phyloP scores from a whole-genome alignment of 2,797 vertebrate species.

The Otolemur crassicaudatus region DNA sequence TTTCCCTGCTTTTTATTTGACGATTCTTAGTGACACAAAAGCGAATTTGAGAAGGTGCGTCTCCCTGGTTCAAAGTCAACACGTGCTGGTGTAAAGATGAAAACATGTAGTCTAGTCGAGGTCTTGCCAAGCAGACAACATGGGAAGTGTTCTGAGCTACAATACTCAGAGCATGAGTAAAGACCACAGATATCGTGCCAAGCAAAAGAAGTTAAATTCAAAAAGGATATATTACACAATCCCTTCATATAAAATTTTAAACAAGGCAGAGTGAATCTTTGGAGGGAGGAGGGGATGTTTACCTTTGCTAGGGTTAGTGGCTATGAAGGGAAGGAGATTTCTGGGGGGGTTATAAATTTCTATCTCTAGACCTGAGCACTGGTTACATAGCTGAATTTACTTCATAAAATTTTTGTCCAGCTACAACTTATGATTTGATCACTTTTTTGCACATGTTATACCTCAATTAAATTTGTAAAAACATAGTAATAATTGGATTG shows the following conservation, averaged over 20 bases:
- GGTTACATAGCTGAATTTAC: not conserved
- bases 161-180: not conserved
- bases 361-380: not conserved
- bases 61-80: not conserved
- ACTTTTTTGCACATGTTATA: not conserved
- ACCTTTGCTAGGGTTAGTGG: not conserved
- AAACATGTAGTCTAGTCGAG: not conserved
- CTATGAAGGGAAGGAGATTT: not conserved
- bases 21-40: not conserved
- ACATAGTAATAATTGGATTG: not conserved
- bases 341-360: not conserved
- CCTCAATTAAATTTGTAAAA: not conserved
- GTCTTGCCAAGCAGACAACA: not conserved
- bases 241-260: not conserved
- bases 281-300: accelerated
- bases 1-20: not conserved
- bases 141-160: not conserved
- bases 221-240: too few species aligned
- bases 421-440: not conserved
- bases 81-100: not conserved
- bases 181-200: not conserved
- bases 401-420: not conserved
- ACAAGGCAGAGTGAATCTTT: not conserved
- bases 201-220: not conserved
- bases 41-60: not conserved